These are phyloP conservation scores for Cotesia congregata DNA, from an alignment of 2,888 invertebrate genomes.

Conservation along the genomic window DNA sequence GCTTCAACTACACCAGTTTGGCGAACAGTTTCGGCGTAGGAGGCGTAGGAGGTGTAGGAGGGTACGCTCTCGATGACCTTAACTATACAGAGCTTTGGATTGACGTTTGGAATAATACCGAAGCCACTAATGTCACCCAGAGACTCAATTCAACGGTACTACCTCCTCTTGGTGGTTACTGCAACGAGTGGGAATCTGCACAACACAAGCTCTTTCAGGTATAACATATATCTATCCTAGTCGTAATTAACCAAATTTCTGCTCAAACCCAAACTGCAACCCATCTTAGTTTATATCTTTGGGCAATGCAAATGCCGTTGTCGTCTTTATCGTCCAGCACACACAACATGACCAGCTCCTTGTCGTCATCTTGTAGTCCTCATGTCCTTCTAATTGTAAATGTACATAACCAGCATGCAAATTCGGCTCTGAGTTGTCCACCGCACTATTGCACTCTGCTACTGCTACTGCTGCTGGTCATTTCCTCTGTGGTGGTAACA, in stretches of 20 bases:
- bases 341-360: neutral
- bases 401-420: neutral
- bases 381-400: neutral
- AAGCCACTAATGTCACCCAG: constrained; percentile 71
- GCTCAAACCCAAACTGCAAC: neutral
- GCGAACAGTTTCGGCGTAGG: constrained; percentile 55
- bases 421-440: too few relatives aligned
- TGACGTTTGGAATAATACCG: constrained; percentile 72
- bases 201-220: constrained; percentile 85
- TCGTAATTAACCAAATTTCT: neutral
- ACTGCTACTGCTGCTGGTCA: too few relatives aligned
- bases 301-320: neutral
- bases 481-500: too few relatives aligned
- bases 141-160: constrained; percentile 69
- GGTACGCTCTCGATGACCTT: constrained; percentile 68
- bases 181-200: constrained; percentile 85
- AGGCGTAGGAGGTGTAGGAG: constrained; percentile 49
- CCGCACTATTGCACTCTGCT: too few relatives aligned
- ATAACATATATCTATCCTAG: neutral
- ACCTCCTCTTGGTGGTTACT: constrained; percentile 65
- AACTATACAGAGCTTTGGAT: constrained; percentile 73
- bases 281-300: neutral
- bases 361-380: neutral
- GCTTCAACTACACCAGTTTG: constrained; percentile 63
- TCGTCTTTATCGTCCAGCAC: neutral